A percentile compares a stretch with the other conserved stretches of the same genome.
Conservation (phyloP, 2,888 invertebrate genomes). For the Monochamus alternatus region DNA sequence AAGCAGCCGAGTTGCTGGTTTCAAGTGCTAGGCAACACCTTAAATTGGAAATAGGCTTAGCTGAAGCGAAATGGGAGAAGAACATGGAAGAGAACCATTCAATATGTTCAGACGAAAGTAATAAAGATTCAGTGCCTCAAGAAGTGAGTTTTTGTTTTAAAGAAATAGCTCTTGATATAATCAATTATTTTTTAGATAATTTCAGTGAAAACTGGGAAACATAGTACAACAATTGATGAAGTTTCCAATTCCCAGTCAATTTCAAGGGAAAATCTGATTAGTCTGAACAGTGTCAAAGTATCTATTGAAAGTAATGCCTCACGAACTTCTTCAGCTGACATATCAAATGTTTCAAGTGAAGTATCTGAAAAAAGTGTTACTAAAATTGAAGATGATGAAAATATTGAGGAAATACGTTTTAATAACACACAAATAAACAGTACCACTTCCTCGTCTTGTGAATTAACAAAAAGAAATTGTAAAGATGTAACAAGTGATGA, state of each 20-base stretch:
- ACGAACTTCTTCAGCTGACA: slow-evolving; percentile 31
- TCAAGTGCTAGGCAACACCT: slow-evolving; percentile 83
- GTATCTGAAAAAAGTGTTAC: slow-evolving; percentile 44
- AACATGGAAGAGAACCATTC: not conserved
- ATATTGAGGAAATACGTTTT: not conserved
- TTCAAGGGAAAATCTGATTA: not conserved
- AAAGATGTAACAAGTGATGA: slow-evolving; percentile 14
- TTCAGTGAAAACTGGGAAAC: not conserved
- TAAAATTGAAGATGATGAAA: slow-evolving; percentile 45
- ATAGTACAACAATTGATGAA: not conserved
- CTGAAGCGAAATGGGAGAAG: slow-evolving; percentile 79
- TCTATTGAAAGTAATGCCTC: slow-evolving; percentile 21
- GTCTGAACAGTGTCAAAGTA: not conserved
- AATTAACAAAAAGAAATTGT: not conserved
- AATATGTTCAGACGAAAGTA: not conserved
- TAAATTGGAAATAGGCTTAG: slow-evolving; percentile 82
- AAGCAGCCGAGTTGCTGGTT: slow-evolving; percentile 84
- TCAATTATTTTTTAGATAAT: not conserved
- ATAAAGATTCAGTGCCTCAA: not conserved
- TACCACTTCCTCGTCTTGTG: not conserved
- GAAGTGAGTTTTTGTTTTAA: slow-evolving; percentile 21
- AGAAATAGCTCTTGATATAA: not conserved
- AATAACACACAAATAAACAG: not conserved
- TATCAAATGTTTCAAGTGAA: slow-evolving; percentile 43
- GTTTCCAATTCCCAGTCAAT: not conserved